A percentile compares a stretch with the other conserved stretches of the same genome.
phyloP scores from a whole-genome alignment of 2,888 invertebrate genomes.

The Lycaena phlaeas region DNA sequence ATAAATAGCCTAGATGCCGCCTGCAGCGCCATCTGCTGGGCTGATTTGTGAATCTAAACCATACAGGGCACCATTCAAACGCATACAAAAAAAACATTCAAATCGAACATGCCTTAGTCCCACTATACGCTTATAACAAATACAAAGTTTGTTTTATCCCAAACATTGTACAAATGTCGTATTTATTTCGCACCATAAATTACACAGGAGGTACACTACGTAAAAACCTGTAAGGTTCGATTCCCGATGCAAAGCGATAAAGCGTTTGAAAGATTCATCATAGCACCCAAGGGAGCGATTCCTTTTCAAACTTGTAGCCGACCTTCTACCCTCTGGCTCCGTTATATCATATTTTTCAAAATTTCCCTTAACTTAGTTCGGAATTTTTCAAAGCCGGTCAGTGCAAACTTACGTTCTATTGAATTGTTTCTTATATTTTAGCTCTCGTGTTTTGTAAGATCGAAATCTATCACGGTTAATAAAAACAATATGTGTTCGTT shows the following conservation, averaged over 20 bases:
- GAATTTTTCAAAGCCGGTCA: conserved; percentile 33
- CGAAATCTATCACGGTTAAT: too few relatives aligned
- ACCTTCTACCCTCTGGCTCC: conserved; percentile 41
- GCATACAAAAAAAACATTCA: too few relatives aligned
- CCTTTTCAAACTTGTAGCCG: conserved; percentile 57
- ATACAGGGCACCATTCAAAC: too few relatives aligned
- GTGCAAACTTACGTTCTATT: conserved; percentile 44
- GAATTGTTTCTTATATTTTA: conserved; percentile 25
- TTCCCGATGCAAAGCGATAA: conserved; percentile 61
- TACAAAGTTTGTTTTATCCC: too few relatives aligned
- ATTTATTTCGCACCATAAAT: neutral
- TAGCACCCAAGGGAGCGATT: conserved; percentile 56
- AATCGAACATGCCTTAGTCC: too few relatives aligned
- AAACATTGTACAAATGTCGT: neutral
- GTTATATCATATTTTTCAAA: conserved; percentile 68
- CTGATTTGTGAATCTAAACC: too few relatives aligned
- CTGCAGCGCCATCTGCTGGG: too few relatives aligned
- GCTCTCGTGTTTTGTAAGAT: neutral
- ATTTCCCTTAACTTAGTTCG: conserved; percentile 42
- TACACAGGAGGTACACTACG: conserved; percentile 21
- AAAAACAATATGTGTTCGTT: too few relatives aligned
- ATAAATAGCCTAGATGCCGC: too few relatives aligned
- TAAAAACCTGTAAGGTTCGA: conserved; percentile 47
- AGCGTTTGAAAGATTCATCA: conserved; percentile 69
- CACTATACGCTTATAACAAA: too few relatives aligned